Evolutionary conservation across 37 sponge, comb jelly and placozoan species (phyloP), one percentile per base, ranked within the genome.

Genomic region (Eunapius fragilis): DNA sequence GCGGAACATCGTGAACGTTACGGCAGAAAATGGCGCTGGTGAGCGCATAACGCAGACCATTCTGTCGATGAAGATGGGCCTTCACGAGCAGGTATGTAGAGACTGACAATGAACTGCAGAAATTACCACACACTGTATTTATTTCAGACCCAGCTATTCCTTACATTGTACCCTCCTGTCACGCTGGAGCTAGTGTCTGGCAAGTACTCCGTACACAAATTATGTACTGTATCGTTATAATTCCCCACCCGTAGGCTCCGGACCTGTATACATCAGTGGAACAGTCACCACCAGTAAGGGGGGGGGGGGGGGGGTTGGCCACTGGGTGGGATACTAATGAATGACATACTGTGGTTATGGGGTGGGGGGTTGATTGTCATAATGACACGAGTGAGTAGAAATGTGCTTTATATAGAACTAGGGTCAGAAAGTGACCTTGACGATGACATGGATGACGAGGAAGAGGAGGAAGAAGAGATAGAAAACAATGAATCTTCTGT

Each of bases 251-350:
- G n/a, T 68, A 90, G 91, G 91, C 6, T 41, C 33, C 31, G 91
- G 91, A 32, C 91, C 91, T 25, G 71, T 90, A 2, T 77, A 81
- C 72, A 38, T 90, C 11, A 78, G 78, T 17, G 89, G 89, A 23
- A 67, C 47, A n/a, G 14, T 68, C 23, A 81, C 34, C 14, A 47
- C 69, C 19, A 67, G 87, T 87, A 49, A 81, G 87, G 47, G 9
- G 47, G 47, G 47, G 47, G 47, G 47, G 47, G 47, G 47, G 47
- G 47, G 47, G 47, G n/a, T n/a, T n/a, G n/a, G n/a, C n/a, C n/a
- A n/a, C n/a, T n/a, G n/a, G n/a, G n/a, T n/a, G n/a, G n/a, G n/a
- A n/a, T n/a, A n/a, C n/a, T 9, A 45, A 45, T 45, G 47, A 11
- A 4, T 45, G 9, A 4, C 4, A 45, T 45, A 45, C 47, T 4